Conservation (phyloP, 2,113 vertebrate genomes). For the Abramis brama region DNA sequence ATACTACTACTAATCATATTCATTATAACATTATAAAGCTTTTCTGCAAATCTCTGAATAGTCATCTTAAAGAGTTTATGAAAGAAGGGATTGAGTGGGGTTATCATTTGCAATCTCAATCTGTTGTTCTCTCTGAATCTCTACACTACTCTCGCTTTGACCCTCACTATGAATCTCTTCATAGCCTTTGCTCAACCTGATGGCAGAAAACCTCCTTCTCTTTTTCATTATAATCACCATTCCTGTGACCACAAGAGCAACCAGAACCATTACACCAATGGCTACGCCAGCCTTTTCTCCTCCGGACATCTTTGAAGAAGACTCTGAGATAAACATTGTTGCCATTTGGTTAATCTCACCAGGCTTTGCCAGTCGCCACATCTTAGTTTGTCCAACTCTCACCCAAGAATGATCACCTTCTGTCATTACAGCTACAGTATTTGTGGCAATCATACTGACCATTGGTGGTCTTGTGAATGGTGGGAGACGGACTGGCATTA, state of each 20-base stretch:
- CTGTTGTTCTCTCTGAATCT: conserved; percentile 30
- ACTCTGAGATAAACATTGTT: background rate
- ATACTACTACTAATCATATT: background rate
- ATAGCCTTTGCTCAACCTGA: conserved; percentile 24
- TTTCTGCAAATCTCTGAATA: background rate
- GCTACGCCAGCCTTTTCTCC: conserved; percentile 60
- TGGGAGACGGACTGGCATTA: conserved; percentile 79
- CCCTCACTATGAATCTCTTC: conserved; percentile 45
- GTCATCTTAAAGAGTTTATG: conserved; percentile 15
- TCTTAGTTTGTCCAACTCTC: conserved; percentile 73
- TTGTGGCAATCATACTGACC: conserved; percentile 60
- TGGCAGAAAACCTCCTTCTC: conserved; percentile 28
- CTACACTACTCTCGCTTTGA: conserved; percentile 23
- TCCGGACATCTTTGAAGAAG: conserved; percentile 48
- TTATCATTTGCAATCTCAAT: conserved; percentile 12
- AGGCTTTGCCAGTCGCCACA: conserved; percentile 77
- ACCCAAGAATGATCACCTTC: conserved; percentile 81
- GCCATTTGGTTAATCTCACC: conserved; percentile 66
- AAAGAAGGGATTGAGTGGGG: background rate
- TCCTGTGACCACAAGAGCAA: conserved; percentile 56
- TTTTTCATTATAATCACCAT: conserved; percentile 53
- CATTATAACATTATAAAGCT: background rate
- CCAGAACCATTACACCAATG: conserved; percentile 63
- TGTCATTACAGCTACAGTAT: conserved; percentile 83
- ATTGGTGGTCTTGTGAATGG: conserved; percentile 81